A percentile compares a stretch with the other conserved stretches of the same genome.
phyloP scores from a whole-genome alignment of 2,113 vertebrate genomes.

The Caranx ignobilis region DNA sequence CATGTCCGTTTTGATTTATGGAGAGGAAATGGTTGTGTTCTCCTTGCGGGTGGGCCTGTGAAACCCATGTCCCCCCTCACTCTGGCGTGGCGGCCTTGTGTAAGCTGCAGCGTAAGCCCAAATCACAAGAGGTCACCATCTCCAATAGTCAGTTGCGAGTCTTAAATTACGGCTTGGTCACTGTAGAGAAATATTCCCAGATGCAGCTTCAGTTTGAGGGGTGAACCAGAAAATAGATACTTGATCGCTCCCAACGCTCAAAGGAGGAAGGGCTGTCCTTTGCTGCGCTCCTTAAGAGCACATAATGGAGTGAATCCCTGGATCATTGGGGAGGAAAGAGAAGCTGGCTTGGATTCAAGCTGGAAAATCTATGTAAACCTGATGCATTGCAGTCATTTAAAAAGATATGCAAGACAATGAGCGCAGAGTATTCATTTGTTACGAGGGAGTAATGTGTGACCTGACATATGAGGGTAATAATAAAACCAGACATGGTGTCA shows the following conservation, averaged over 20 bases:
- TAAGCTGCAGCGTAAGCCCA: slow-evolving; percentile 67
- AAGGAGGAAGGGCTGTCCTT: slow-evolving; percentile 30
- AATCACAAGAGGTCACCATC: slow-evolving; percentile 74
- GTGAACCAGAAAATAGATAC: slow-evolving; percentile 51
- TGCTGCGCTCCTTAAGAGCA: slow-evolving; percentile 18
- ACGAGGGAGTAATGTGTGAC: slow-evolving; percentile 60
- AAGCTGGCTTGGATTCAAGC: slow-evolving; percentile 39
- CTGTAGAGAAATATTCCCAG: slow-evolving; percentile 65
- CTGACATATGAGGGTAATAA: slow-evolving; percentile 70
- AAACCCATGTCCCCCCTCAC: slow-evolving; percentile 55
- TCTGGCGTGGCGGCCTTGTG: slow-evolving; percentile 59
- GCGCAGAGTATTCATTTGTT: slow-evolving; percentile 27
- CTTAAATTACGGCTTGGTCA: slow-evolving; percentile 70
- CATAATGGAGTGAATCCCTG: slow-evolving; percentile 48
- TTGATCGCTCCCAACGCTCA: slow-evolving; percentile 53
- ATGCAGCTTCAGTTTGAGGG: slow-evolving; percentile 62
- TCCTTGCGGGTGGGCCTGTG: slow-evolving; percentile 73
- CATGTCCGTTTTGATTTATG: slow-evolving; percentile 77
- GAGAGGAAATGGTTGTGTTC: slow-evolving; percentile 77
- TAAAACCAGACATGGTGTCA: slow-evolving; percentile 75
- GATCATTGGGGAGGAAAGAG: slow-evolving; percentile 29
- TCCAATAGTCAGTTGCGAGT: slow-evolving; percentile 56
- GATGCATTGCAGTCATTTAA: slow-evolving; percentile 26
- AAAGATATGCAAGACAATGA: slow-evolving; percentile 49
- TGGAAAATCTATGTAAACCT: slow-evolving; percentile 20